Evolutionary conservation across 1,140 invertebrate species (phyloP), one percentile per base, ranked within the genome.

Genomic region (Nasonia longicornis): DNA sequence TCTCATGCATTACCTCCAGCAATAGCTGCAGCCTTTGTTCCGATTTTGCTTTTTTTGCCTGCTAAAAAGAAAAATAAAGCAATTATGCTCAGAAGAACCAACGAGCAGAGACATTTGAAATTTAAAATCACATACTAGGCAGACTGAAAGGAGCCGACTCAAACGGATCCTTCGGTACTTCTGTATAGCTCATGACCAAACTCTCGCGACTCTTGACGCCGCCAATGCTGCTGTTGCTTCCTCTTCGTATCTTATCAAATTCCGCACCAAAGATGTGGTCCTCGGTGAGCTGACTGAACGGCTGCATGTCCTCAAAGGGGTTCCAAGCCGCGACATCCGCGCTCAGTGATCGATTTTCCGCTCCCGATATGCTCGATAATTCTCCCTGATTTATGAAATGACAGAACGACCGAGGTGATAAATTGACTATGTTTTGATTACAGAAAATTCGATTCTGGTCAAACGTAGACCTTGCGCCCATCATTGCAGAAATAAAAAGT

Each of bases 251-350:
- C 89, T 95, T 95, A 87, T 97, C 96, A 89, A 97, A 97, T 90
- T 97, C 96, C 35, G 95, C 95, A 78, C 96, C 96, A 90, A 97
- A 97, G 84, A 96, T 94, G 85, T 95, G 94, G 91, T 97, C 96
- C 86, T 97, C 96, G 2, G 94, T 95, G 88, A 96, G 92, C 85
- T 94, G 93, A 87, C 92, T 93, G 87, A 96, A 96, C n/a, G 93
- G 93, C 45, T 92, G 90, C 72, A 92, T 90, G 86, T 95, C 94
- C 86, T 94, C 95, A 86, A 96, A 97, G 29, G 96, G 96, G 92
- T 97, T 97, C 95, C 95, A 96, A 83, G 95, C 93, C 3, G 92
- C 92, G 31, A 95, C 91, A 84, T 94, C 93, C 35, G 91, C 92
- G 75, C 93, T 94, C 38, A 94, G 86, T 58, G 93, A 93, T 85